Evolutionary conservation across 2,797 vertebrate species (phyloP).

Genomic region (Pempheris klunzingeri): DNA sequence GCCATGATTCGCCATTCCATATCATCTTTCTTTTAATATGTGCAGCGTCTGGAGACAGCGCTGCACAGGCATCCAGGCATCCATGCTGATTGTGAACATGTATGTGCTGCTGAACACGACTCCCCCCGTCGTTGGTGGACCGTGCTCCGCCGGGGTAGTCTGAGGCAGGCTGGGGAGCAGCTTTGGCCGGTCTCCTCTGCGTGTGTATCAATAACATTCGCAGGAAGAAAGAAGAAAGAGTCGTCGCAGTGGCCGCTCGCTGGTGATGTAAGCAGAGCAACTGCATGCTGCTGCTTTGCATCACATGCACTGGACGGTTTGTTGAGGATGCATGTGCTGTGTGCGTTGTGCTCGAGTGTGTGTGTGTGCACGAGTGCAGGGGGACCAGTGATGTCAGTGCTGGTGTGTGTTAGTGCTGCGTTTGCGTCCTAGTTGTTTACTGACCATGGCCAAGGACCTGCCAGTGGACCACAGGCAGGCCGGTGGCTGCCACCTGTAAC

Average conservation of each 20-base stretch:
- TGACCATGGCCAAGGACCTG: conserved; percentile 68
- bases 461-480: conserved; percentile 72
- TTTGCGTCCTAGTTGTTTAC: conserved; percentile 73
- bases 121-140: conserved; percentile 60
- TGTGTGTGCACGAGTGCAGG: conserved; percentile 26
- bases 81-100: conserved; percentile 70
- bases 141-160: conserved; percentile 56
- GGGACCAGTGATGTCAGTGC: conserved; percentile 33
- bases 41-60: conserved; percentile 64
- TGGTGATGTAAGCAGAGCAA: conserved; percentile 81
- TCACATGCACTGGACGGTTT: conserved; percentile 74
- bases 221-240: conserved; percentile 80
- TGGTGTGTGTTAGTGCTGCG: conserved; percentile 50
- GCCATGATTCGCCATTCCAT: conserved; percentile 81
- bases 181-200: conserved; percentile 73
- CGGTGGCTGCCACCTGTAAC: conserved; percentile 83
- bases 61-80: conserved; percentile 72
- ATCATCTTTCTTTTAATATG: conserved; percentile 69
- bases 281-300: conserved; percentile 83
- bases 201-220: conserved; percentile 85
- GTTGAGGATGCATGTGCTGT: conserved; percentile 75
- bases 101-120: conserved; percentile 68
- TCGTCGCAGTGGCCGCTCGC: conserved; percentile 78
- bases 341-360: conserved; percentile 20
- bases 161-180: conserved; percentile 62